These are phyloP conservation scores for Trochalopteron elliotii DNA, from an alignment of 2,113 vertebrate species.

Conservation along the genomic window DNA sequence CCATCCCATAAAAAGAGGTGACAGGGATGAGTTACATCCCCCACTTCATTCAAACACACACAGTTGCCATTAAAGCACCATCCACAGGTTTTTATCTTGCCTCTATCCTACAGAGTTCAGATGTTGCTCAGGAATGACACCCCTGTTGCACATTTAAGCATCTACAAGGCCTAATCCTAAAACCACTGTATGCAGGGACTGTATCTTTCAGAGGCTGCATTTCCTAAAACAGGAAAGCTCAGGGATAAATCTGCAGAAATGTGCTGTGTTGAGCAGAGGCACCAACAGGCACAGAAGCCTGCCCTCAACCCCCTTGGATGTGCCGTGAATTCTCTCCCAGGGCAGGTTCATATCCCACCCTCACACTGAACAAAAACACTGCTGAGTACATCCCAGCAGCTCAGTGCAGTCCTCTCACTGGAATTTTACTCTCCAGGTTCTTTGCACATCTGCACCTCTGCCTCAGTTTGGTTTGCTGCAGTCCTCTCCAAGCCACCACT, in stretches of 20 bases:
- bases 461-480: neutral
- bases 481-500: neutral
- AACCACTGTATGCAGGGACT: rapidly evolving
- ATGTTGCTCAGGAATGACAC: neutral
- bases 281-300: neutral
- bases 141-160: neutral
- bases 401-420: neutral
- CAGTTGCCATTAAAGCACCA: neutral
- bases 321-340: neutral
- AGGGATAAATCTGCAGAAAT: neutral
- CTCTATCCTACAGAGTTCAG: neutral
- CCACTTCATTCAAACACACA: neutral
- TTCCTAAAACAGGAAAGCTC: neutral
- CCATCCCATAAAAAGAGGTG: neutral
- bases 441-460: neutral
- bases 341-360: neutral
- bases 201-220: neutral
- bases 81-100: neutral
- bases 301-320: neutral
- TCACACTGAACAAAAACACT: neutral
- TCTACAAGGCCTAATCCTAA: neutral
- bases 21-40: neutral
- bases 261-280: neutral
- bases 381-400: neutral
- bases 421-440: neutral